Evolutionary conservation across 2,888 invertebrate species (phyloP).

Genomic region (Conchocele bisecta): DNA sequence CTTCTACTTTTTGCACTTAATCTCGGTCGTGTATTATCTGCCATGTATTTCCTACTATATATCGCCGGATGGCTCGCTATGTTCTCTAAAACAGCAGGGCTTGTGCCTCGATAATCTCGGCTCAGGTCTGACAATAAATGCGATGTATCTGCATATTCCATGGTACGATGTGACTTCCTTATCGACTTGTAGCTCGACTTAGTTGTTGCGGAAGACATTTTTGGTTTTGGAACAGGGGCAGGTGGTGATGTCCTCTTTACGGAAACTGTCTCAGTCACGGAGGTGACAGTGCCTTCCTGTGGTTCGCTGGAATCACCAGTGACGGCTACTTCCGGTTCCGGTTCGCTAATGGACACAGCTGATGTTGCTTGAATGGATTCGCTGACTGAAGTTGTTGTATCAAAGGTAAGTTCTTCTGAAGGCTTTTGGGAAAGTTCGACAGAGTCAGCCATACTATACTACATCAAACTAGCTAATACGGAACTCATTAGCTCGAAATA

Average conservation of each 20-base stretch:
- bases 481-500: too few relatives aligned
- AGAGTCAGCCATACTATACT: slow-evolving; percentile 48
- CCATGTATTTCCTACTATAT: slow-evolving; percentile 56
- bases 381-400: too few relatives aligned
- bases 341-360: too few relatives aligned
- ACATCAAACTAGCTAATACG: slow-evolving; percentile 22
- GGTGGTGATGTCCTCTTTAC: slow-evolving; percentile 23
- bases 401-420: background rate
- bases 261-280: slow-evolving; percentile 42
- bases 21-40: slow-evolving; percentile 49
- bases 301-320: too few relatives aligned
- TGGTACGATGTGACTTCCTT: slow-evolving; percentile 35
- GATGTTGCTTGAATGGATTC: too few relatives aligned
- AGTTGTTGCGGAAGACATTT: background rate
- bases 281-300: slow-evolving; percentile 54
- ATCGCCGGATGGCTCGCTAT: slow-evolving; percentile 72
- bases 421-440: slow-evolving; percentile 21
- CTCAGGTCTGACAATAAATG: slow-evolving; percentile 49
- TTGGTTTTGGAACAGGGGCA: slow-evolving; percentile 8
- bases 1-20: slow-evolving; percentile 76
- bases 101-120: slow-evolving; percentile 73
- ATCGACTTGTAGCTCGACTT: slow-evolving; percentile 14
- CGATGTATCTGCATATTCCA: slow-evolving; percentile 49
- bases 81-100: slow-evolving; percentile 75
- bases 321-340: slow-evolving; percentile 34